phyloP scores from a whole-genome alignment of 2,888 invertebrate genomes.

The Orchestes rusci region DNA sequence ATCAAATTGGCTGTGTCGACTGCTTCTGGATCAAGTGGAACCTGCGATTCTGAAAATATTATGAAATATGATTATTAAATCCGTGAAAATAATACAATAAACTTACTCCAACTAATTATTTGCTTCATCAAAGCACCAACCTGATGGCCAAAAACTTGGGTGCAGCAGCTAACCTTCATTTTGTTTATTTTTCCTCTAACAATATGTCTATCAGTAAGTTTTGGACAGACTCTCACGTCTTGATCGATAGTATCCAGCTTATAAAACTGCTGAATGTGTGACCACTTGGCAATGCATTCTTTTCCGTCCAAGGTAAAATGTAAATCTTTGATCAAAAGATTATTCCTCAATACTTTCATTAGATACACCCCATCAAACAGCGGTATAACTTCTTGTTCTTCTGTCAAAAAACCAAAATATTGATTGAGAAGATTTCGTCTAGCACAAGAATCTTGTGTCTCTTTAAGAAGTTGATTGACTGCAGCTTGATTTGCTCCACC shows the following conservation, averaged over 20 bases:
- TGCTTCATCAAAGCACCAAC: background rate
- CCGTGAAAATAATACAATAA: too few relatives aligned
- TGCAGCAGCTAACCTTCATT: background rate
- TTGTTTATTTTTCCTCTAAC: background rate
- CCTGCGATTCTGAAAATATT: too few relatives aligned
- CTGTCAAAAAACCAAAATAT: slow-evolving; percentile 3
- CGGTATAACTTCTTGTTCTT: slow-evolving; percentile 5
- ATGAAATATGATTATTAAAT: too few relatives aligned
- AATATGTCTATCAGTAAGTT: slow-evolving; percentile 1
- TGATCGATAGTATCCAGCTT: slow-evolving; percentile 1
- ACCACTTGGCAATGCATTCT: slow-evolving; percentile 1
- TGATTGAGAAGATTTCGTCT: slow-evolving; percentile 4
- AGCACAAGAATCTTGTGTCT: slow-evolving; percentile 1
- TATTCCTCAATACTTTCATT: slow-evolving; percentile 6
- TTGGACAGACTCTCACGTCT: background rate
- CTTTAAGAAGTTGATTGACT: slow-evolving; percentile 2
- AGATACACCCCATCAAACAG: slow-evolving; percentile 5
- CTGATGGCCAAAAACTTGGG: slow-evolving; percentile 1
- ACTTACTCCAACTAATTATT: too few relatives aligned
- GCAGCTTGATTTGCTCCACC: slow-evolving; percentile 29
- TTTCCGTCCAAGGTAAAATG: background rate
- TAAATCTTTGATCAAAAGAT: slow-evolving; percentile 4
- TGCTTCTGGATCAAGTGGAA: too few relatives aligned
- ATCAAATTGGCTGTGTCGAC: too few relatives aligned
- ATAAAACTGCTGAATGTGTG: slow-evolving; percentile 7